These are phyloP conservation scores for Rhingia rostrata DNA, from an alignment of 2,888 invertebrate species.

Conservation along the genomic window DNA sequence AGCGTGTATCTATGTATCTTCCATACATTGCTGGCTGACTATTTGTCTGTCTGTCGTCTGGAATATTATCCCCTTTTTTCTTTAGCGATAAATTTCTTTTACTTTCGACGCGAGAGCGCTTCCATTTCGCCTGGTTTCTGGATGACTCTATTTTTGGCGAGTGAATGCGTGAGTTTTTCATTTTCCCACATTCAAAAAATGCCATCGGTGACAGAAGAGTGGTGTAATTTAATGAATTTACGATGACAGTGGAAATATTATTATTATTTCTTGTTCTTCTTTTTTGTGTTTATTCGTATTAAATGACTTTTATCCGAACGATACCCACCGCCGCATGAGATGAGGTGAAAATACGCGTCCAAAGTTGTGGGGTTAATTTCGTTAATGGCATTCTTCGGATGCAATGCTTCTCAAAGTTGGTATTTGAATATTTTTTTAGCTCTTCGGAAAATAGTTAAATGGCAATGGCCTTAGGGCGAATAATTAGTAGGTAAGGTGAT, in stretches of 20 bases:
- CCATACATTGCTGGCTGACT: conserved; percentile 23
- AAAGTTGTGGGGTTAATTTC: conserved; percentile 62
- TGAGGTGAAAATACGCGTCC: neutral
- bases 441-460: conserved; percentile 42
- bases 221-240: conserved; percentile 72
- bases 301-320: conserved; percentile 11
- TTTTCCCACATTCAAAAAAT: conserved; percentile 60
- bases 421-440: conserved; percentile 10
- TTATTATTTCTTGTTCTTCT: conserved; percentile 55
- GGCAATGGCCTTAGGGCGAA: conserved; percentile 65
- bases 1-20: conserved; percentile 35
- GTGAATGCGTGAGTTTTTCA: conserved; percentile 44
- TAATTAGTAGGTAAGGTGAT: conserved; percentile 53
- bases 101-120: conserved; percentile 51
- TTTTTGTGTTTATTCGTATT: neutral
- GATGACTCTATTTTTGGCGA: conserved; percentile 67
- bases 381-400: conserved; percentile 69
- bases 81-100: conserved; percentile 27
- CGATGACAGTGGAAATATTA: conserved; percentile 70
- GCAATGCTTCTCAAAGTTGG: conserved; percentile 59
- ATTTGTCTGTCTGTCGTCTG: conserved; percentile 63
- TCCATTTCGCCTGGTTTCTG: neutral
- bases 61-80: conserved; percentile 27
- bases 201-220: conserved; percentile 49
- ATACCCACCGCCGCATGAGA: neutral